phyloP scores from a whole-genome alignment of 2,113 vertebrate genomes.

The Dicerorhinus sumatrensis region DNA sequence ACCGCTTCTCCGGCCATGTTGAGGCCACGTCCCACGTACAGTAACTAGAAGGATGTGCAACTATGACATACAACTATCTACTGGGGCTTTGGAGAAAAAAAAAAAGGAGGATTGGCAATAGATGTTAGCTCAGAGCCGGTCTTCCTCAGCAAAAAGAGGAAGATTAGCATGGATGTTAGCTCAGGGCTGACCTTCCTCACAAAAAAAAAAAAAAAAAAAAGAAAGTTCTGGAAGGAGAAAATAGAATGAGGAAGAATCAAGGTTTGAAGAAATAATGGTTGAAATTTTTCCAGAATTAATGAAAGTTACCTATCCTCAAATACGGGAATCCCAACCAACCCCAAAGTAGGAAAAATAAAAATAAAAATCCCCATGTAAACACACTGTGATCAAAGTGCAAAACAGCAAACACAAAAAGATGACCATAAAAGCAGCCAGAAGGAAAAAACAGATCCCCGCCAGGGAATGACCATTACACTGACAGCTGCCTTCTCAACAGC shows the following conservation, averaged over 20 bases:
- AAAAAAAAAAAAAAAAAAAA: background rate
- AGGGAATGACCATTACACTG: background rate
- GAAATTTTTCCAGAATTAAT: background rate
- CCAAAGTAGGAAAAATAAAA: background rate
- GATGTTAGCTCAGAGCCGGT: too few species aligned
- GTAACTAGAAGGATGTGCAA: too few species aligned
- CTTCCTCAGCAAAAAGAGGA: too few species aligned
- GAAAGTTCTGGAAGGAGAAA: background rate
- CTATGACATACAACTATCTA: too few species aligned
- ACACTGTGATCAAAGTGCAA: background rate
- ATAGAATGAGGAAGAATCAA: background rate
- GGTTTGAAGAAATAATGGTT: background rate
- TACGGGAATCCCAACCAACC: background rate
- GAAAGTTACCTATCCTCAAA: background rate
- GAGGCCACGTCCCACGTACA: too few species aligned
- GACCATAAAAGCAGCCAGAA: background rate
- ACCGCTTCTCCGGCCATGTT: too few species aligned
- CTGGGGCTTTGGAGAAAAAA: too few species aligned
- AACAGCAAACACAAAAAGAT: background rate
- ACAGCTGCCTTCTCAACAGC: background rate
- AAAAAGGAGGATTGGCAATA: too few species aligned
- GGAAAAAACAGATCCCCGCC: background rate
- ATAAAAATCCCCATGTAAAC: background rate
- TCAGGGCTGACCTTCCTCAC: too few species aligned
- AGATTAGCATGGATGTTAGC: too few species aligned